Evolutionary conservation across 2,797 vertebrate species (phyloP).

Genomic region (Thaleichthys pacificus): DNA sequence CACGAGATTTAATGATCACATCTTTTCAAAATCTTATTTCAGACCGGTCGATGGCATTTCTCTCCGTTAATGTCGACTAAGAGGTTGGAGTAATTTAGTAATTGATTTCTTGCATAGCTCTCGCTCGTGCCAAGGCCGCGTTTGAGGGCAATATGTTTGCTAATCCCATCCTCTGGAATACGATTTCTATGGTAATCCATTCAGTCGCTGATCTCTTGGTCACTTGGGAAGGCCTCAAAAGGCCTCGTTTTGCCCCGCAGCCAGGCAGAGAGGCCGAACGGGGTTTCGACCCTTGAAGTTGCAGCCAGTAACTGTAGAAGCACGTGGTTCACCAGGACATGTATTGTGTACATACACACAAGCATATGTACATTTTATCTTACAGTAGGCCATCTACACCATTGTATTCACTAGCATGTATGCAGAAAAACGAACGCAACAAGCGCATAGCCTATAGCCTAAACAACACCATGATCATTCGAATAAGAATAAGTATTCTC

Average conservation of each 20-base stretch:
- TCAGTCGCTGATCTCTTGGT: conserved; percentile 80
- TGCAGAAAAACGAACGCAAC: not conserved
- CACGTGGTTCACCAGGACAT: not conserved
- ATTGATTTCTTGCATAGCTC: conserved; percentile 98
- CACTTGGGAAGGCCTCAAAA: conserved; percentile 86
- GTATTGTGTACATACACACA: too few relatives aligned
- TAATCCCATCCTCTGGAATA: conserved; percentile 72
- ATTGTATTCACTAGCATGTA: too few relatives aligned
- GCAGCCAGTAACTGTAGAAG: not conserved
- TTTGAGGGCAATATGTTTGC: conserved; percentile 98
- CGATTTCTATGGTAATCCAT: not conserved
- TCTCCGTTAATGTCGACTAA: conserved; percentile 99
- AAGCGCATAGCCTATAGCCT: too few relatives aligned
- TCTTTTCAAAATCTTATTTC: conserved; percentile 99
- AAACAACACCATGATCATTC: not conserved
- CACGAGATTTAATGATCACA: conserved; percentile 99
- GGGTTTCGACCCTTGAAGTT: not conserved
- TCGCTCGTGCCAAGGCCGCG: conserved; percentile 87
- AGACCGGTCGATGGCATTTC: conserved; percentile 96
- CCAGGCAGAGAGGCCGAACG: not conserved
- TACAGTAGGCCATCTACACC: too few relatives aligned
- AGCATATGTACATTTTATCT: too few relatives aligned
- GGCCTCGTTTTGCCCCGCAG: conserved; percentile 60
- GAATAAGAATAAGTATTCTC: not conserved
- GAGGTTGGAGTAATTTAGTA: conserved; percentile 99